Evolutionary conservation across 2,888 invertebrate species (phyloP), one percentile per base, ranked within the genome.

Genomic region (Campoplex nolae): DNA sequence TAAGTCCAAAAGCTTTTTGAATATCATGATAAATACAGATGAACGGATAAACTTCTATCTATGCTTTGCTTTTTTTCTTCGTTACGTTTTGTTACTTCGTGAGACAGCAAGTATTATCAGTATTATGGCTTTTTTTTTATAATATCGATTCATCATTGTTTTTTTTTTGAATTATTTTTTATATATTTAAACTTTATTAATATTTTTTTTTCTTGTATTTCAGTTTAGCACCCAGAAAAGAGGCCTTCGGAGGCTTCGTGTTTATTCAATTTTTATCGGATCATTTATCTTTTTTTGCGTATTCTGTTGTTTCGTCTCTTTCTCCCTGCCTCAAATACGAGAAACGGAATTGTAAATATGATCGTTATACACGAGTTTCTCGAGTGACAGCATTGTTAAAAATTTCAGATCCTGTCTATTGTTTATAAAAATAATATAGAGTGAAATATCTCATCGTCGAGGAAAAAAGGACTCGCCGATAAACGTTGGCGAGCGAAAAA

Each of bases 11-110:
- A 93, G 93, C 93, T 92, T 51, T 42, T 90, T 93, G 91, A 93
- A 92, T 93, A 93, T 93, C 93, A 92, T 93, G 91, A 91, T 92
- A 92, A 92, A 90, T 93, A 92, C 92, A 92, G 92, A 93, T 92
- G 92, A 93, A 93, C 90, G 90, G 91, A 92, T 90, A 91, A 91
- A 89, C 89, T 91, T 91, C 92, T 92, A 92, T 91, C 92, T 91
- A 92, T 92, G 74, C 90, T 92, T 73, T 71, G 70, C 45, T 75
- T 81, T 86, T 83, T 88, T 87, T 79, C 68, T 75, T 83, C 67
- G 88, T 84, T 85, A 77, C 85, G 88, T 88, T 90, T 89, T 89
- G 42, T 89, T 80, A 70, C 78, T 81, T 80, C 80, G 75, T 89
- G 90, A 89, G 90, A 92, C 90, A 91, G 90, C 91, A 90, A 90